phyloP scores from a whole-genome alignment of 37 sponge, comb jelly and placozoan species.

The Lycopodina hypogea region DNA sequence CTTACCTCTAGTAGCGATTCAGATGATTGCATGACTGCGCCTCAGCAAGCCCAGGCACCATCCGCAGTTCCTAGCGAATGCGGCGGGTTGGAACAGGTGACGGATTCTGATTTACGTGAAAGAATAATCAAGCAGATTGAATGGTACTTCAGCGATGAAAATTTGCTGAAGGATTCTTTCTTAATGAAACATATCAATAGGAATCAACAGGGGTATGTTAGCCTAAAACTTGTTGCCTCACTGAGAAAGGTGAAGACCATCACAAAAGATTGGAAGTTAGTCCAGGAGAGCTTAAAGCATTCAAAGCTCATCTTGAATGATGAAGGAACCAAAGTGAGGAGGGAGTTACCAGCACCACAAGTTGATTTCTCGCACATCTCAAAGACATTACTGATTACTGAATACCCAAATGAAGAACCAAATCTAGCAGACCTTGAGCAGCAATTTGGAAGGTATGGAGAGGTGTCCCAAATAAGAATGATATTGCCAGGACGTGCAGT shows the following conservation, averaged over 20 bases:
- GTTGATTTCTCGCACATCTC: conserved; percentile 58
- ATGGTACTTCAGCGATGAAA: conserved; percentile 95
- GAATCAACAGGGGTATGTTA: conserved; percentile 86
- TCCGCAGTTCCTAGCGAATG: not conserved
- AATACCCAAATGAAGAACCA: conserved; percentile 44
- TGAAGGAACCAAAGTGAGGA: conserved; percentile 77
- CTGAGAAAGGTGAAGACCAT: conserved; percentile 82
- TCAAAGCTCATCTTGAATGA: conserved; percentile 72
- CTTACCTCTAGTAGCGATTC: conserved; percentile 29
- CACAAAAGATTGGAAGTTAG: conserved; percentile 78
- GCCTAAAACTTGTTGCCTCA: conserved; percentile 85
- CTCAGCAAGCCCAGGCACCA: no score
- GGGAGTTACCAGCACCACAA: conserved; percentile 60
- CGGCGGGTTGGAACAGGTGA: not conserved
- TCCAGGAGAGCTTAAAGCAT: conserved; percentile 43
- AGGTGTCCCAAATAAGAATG: conserved; percentile 57
- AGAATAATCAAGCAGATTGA: conserved; percentile 80
- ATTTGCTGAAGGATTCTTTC: conserved; percentile 84
- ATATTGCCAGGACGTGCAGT: conserved; percentile 66
- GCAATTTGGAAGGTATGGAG: conserved; percentile 63
- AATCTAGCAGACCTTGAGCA: conserved; percentile 42
- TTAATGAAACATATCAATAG: conserved; percentile 88
- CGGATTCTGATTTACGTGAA: conserved; percentile 40
- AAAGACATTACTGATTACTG: conserved; percentile 61
- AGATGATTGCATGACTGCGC: no score